Evolutionary conservation across 2,888 invertebrate species (phyloP), one percentile per base, ranked within the genome.

Genomic region (Drosophila eohydei): DNA sequence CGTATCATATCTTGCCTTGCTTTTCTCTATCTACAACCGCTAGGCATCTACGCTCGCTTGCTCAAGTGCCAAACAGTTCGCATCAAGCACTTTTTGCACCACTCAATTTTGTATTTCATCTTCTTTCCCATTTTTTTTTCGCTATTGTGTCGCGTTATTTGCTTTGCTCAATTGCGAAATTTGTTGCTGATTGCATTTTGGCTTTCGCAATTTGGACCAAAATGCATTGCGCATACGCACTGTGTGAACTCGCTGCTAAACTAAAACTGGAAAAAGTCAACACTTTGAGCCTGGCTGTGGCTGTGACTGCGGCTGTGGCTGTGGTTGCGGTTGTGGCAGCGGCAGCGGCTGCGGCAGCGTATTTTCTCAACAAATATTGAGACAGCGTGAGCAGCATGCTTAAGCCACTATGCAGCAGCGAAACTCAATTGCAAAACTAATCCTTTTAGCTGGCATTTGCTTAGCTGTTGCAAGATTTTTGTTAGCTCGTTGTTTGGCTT

Each of bases 281-380:
- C 66, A 73, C 46, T 43, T 63, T 56, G 48, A 58, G 58, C 32
- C 52, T 16, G 38, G 26, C 58, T 68, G 59, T 11, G n/a, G 28
- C 30, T 38, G 59, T 11, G n/a, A 21, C 30, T 38, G 52, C 12
- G 44, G 21, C 32, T 21, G 21, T 12, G 63, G 71, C 26, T 41
- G 52, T 9, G 21, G 28, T n/a, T 11, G 21, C 28, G 63, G 71
- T 52, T 55, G 59, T 6, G 44, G 41, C 8, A 3, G 40, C 8
- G 48, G 26, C 58, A 52, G 59, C 28, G 48, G 16, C 58, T 44
- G 59, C 28, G 14, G 14, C 28, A 61, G 34, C 67, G 65, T 73
- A 73, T 89, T 89, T 84, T 73, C 80, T 69, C 55, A 68, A 60
- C 75, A 75, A 84, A 85, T 85, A 84, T 85, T 84, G 87, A 72